Base-by-base conservation (phyloP, 1,140 invertebrate species). In the Agrypnia vestita region DNA sequence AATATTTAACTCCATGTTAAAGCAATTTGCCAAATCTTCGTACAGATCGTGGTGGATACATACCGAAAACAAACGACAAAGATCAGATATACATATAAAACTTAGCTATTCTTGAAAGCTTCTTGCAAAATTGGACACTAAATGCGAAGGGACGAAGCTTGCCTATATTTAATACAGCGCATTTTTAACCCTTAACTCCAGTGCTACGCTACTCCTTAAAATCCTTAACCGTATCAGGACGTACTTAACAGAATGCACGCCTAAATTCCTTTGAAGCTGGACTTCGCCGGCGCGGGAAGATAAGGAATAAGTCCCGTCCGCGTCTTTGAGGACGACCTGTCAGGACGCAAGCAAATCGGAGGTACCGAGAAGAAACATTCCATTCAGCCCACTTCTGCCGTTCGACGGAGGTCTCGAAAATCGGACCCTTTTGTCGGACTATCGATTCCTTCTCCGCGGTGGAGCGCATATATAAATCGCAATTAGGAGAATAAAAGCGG, bases 401-500 rank as follows among this genome's bases (percentile, higher is more conserved):
- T 56, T 1, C n/a, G 17, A 56, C 17, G n/a, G n/a, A 17, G 7
- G 53, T 25, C 17, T 25, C 59, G 25, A 10, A 21, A 21, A 53
- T 19, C 19, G n/a, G 12, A 71, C 46, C 46, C 67, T 71, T 71
- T 71, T 51, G 13, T 53, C 51, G 15, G 51, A 43, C 35, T 43
- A 51, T 43, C 71, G 71, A 51, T 55, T 44, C 25, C 25, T 44
- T n/a, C 51, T 43, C 8, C 13, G n/a, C 4, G 12, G n/a, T 35
- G 13, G n/a, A 17, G 4, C 44, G 4, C 53, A 44, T 11, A 25
- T 15, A 74, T 74, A 74, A 74, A 74, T 55, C 25, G 71, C 51
- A 74, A 74, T 74, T 74, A 74, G 71, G 51, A 74, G 71, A 74
- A 21, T 55, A 59, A 56, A 74, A 53, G 71, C 35, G 71, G 35